A percentile compares a stretch with the other conserved stretches of the same genome.
Conservation (phyloP, 2,113 vertebrate genomes). For the Patagioenas fasciata region DNA sequence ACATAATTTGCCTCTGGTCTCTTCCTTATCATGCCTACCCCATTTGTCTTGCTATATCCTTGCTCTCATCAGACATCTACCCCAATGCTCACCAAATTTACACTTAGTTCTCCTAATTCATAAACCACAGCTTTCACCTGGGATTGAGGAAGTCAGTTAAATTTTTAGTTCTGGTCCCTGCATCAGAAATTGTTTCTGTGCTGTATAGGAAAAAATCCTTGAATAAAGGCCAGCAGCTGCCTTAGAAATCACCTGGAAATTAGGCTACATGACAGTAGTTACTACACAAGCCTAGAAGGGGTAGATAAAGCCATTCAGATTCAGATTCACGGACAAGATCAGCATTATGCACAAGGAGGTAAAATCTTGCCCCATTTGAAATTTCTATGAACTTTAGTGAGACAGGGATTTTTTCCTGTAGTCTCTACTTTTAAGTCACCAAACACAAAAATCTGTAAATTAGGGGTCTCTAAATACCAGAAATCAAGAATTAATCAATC, state of each 20-base stretch:
- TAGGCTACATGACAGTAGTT: neutral
- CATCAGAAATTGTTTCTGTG: neutral
- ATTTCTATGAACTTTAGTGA: neutral
- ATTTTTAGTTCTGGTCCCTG: neutral
- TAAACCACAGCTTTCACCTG: neutral
- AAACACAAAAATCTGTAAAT: neutral
- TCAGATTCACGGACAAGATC: neutral
- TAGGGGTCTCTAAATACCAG: neutral
- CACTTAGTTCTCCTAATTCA: neutral
- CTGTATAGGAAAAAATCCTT: neutral
- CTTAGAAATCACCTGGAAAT: neutral
- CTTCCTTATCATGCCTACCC: neutral
- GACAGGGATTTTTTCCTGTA: neutral
- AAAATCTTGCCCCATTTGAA: neutral
- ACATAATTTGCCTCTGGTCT: neutral
- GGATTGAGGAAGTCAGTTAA: neutral
- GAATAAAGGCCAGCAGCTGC: neutral
- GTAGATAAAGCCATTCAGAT: neutral
- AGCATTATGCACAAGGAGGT: neutral
- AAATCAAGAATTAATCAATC: neutral
- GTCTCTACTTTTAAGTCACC: neutral
- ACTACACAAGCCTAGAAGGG: neutral
- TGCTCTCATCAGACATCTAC: rapidly evolving
- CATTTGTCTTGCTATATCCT: neutral
- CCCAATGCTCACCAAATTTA: neutral